Percentiles rank a stretch among this genome's conserved stretches.
Conservation (phyloP, 2,113 vertebrate genomes). For the Trinectes maculatus region DNA sequence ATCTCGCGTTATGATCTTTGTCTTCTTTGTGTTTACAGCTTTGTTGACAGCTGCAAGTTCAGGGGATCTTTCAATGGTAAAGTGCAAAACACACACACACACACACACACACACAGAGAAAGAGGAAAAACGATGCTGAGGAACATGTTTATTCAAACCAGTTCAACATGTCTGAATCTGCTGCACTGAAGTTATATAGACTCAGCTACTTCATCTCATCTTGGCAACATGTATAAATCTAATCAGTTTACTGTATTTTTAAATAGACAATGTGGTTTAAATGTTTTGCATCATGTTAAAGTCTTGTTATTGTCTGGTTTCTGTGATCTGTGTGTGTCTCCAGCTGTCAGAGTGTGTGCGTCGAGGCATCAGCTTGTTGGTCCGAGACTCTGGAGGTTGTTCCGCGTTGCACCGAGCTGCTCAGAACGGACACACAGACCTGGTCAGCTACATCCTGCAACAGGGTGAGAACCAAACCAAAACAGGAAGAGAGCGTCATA, state of each 20-base stretch:
- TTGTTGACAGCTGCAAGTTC: constrained; percentile 74
- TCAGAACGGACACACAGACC: constrained; percentile 85
- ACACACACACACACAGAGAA: background rate
- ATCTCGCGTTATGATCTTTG: background rate
- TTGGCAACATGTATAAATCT: too few relatives aligned
- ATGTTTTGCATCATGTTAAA: too few relatives aligned
- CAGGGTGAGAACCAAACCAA: constrained; percentile 89
- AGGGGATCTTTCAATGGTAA: constrained; percentile 75
- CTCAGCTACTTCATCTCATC: background rate
- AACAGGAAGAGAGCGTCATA: too few relatives aligned
- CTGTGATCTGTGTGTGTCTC: background rate
- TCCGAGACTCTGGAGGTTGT: constrained; percentile 87
- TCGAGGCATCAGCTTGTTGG: constrained; percentile 89
- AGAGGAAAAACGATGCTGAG: too few relatives aligned
- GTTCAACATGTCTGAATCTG: background rate
- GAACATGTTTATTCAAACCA: background rate
- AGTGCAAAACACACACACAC: background rate
- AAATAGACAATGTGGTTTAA: too few relatives aligned
- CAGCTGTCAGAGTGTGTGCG: constrained; percentile 90
- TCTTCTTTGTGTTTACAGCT: constrained; percentile 59
- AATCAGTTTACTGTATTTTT: too few relatives aligned
- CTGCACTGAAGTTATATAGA: background rate
- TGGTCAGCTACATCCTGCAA: constrained; percentile 91
- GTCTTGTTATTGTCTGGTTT: too few relatives aligned
- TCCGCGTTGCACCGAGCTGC: constrained; percentile 91